Percentiles rank a stretch among this genome's conserved stretches.
Evolutionary conservation across 1,140 invertebrate species (phyloP).

Genomic region (Cydia splendana): DNA sequence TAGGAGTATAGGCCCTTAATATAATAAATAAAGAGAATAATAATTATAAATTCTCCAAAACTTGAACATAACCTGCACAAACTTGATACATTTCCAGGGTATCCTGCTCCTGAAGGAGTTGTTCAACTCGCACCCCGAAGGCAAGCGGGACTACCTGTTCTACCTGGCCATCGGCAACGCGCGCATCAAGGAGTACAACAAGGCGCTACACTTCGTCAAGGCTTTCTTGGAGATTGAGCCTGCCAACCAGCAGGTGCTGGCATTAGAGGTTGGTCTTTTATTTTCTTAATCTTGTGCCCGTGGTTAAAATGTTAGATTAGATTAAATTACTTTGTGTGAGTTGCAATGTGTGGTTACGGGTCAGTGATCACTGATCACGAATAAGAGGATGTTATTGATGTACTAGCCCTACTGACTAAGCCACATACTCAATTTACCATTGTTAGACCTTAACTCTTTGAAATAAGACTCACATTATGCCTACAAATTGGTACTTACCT

Average conservation of each 20-base stretch:
- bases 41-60: too few species aligned
- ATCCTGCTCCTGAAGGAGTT: slow-evolving; percentile 93
- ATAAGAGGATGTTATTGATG: too few species aligned
- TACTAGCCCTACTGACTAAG: too few species aligned
- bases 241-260: slow-evolving; percentile 93
- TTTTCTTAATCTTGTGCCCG: background rate
- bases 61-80: background rate
- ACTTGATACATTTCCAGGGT: slow-evolving; percentile 78
- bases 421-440: too few species aligned
- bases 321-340: too few species aligned
- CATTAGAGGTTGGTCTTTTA: slow-evolving; percentile 72
- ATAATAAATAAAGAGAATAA: too few species aligned
- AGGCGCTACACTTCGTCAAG: slow-evolving; percentile 90
- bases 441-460: background rate
- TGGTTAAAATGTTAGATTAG: too few species aligned
- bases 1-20: too few species aligned
- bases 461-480: background rate
- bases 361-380: too few species aligned
- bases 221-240: slow-evolving; percentile 93
- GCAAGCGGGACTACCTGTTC: slow-evolving; percentile 95
- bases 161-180: slow-evolving; percentile 96
- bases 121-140: slow-evolving; percentile 86
- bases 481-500: background rate
- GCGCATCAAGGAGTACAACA: slow-evolving; percentile 93
- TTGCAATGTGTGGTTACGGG: too few species aligned